phyloP scores from a whole-genome alignment of 2,888 invertebrate genomes.

The Drosophila hamatofila region DNA sequence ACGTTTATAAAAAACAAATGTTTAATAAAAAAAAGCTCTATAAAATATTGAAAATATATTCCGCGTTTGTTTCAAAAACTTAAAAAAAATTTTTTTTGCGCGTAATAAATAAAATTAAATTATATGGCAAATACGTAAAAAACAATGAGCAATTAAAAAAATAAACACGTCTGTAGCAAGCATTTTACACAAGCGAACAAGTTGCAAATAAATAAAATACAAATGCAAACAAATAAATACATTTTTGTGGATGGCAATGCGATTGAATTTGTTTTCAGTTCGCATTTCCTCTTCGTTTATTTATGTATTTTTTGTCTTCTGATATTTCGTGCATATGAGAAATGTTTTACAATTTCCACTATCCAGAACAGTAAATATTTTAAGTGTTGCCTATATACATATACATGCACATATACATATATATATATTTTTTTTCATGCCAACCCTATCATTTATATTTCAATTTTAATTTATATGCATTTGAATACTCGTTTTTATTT shows the following conservation, averaged over 20 bases:
- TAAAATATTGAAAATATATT: slow-evolving; percentile 73
- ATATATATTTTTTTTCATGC: not conserved
- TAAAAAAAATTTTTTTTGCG: slow-evolving; percentile 10
- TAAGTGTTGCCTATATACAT: slow-evolving; percentile 57
- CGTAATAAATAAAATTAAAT: slow-evolving; percentile 79
- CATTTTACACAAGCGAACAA: slow-evolving; percentile 50
- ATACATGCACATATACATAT: not conserved
- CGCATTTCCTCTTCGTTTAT: slow-evolving; percentile 27
- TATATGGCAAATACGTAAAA: slow-evolving; percentile 62
- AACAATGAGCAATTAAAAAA: slow-evolving; percentile 71
- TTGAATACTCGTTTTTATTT: slow-evolving; percentile 40
- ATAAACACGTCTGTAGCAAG: slow-evolving; percentile 69
- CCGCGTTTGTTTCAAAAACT: slow-evolving; percentile 17
- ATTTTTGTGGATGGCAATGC: slow-evolving; percentile 61
- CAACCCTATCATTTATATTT: slow-evolving; percentile 69
- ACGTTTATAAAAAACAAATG: slow-evolving; percentile 17
- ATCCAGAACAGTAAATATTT: slow-evolving; percentile 71
- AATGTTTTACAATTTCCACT: slow-evolving; percentile 75
- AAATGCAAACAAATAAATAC: slow-evolving; percentile 63
- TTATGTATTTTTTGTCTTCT: slow-evolving; percentile 15
- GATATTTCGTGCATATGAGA: slow-evolving; percentile 45
- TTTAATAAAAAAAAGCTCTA: slow-evolving; percentile 30
- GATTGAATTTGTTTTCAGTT: slow-evolving; percentile 51
- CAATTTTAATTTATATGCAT: slow-evolving; percentile 76
- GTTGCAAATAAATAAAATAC: slow-evolving; percentile 44